Evolutionary conservation across 2,888 invertebrate genomes (phyloP), one percentile per base, ranked within the genome.

Genomic region (Xanthorhoe spadicearia): DNA sequence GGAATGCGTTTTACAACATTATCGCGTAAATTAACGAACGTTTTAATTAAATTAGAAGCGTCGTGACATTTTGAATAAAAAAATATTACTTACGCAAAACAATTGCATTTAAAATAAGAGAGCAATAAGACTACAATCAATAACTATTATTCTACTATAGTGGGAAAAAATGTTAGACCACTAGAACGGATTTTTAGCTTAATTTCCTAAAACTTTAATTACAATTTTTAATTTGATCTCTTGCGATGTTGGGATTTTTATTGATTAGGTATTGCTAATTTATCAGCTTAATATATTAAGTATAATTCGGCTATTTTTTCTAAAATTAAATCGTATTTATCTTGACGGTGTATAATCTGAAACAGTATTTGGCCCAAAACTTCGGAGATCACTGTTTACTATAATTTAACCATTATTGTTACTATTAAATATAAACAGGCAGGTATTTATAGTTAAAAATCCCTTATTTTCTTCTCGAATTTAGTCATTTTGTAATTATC

Each of bases 201-300:
- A 43, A 43, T 13, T 43, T 3, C 13, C 2, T 43, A 3, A 43
- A 38, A 38, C n/a, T n/a, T 4, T 23, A 9, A 38, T 9, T 38
- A 8, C 9, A 43, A 43, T 0, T 13, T 43, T 13, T 3, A 10
- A 38, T 10, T 2, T 3, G 1, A 13, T 3, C 52, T 60, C 19
- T 46, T 67, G 67, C 67, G 63, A 63, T 67, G 43, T 50, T 60
- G 67, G 63, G 53, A 67, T 61, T 57, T 50, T 67, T 67, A 67
- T 67, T 61, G 60, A 43, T 7, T 51, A 13, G 13, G 13, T 2
- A 15, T 63, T 64, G 67, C 60, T 61, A 64, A 67, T 57, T 67
- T 61, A 64, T 64, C 63, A 19, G 49, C 48, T 60, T 18, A 15
- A 13, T 1, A 48, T 6, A 15, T 15, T 15, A 3, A 15, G 4